These are phyloP conservation scores for pig (Sus scrofa) DNA, from an alignment of 2,113 vertebrate genomes.

Conservation along the genomic window T2T-Sscrofa CM000812.6:60690001-60690500, in stretches of 20 bases:
- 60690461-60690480: background rate
- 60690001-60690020: slow-evolving; percentile 29
- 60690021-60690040: slow-evolving; percentile 26
- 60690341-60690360: background rate
- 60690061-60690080: background rate
- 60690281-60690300: background rate
- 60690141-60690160: slow-evolving; percentile 20
- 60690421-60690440: background rate
- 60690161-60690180: slow-evolving; percentile 19
- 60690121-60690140: background rate
- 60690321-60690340: slow-evolving; percentile 19
- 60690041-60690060: background rate
- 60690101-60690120: background rate
- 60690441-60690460: background rate
- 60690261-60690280: background rate
- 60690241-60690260: background rate
- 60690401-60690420: background rate
- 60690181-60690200: background rate
- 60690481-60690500: background rate
- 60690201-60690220: background rate
- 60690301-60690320: background rate
- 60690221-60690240: background rate
- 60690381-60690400: background rate
- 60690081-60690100: background rate
- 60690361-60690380: background rate